Base-by-base conservation (phyloP, 1,140 invertebrate genomes). In the Lordiphosa collinella region DNA sequence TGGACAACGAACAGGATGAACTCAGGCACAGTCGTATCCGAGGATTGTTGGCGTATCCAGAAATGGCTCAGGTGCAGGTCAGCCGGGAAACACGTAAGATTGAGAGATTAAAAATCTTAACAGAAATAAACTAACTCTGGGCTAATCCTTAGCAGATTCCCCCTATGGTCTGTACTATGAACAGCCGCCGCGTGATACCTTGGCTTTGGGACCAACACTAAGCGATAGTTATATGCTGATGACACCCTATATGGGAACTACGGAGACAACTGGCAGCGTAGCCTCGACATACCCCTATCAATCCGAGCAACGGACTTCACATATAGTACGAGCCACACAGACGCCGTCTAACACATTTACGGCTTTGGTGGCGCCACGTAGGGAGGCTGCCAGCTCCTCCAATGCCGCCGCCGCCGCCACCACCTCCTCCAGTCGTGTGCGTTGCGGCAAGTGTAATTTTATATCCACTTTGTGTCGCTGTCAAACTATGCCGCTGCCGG, bases 1-100 rank as follows among this genome's bases (percentile, higher is more conserved):
- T 82, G 68, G 78, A 84, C 29, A 84, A 84, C 53, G 78, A 84
- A 29, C 78, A 84, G 55, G 78, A 84, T 55, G 78, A 84, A 54
- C 44, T 84, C 44, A 60, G 63, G 51, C 69, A 73, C 56, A 54
- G 60, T 43, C 69, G 69, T 36, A 56, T 70, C 41, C 38, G 59
- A 37, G 65, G 61, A 38, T 36, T 52, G 34, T 43, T 80, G 11
- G 34, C 53, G 5, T 78, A 56, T 14, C 40, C 69, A 12, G 57
- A 59, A 22, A 58, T 64, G 58, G 9, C 54, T 32, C 36, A 63
- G 10, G 58, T 64, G 47, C 54, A 57, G 5, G 11, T 29, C 16
- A 34, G 18, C n/a, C 43, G 57, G 22, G 69, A 79, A 2, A 35
- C 56, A n/a, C 69, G 75, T 79, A 61, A 79, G 75, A 34, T 51